Base-by-base conservation (phyloP, 2,797 vertebrate species). In the Carapus acus region DNA sequence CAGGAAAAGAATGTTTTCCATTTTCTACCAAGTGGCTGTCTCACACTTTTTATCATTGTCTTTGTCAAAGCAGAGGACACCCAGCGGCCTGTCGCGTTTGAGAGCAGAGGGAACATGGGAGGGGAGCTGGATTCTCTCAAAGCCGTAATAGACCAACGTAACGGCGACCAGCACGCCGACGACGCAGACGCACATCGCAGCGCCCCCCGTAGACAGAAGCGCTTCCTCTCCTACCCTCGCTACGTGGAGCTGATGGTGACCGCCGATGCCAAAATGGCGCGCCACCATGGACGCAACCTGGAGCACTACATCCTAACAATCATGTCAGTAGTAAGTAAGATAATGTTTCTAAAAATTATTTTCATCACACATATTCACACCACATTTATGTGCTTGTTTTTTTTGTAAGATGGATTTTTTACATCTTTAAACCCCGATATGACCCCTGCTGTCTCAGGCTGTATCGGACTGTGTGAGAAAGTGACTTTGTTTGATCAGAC, bases 241-340 rank as follows among this genome's bases (percentile, higher is more conserved):
- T 95, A 94, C 0, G 93, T 98, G n/a, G 95, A 98, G 76, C 90
- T 97, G 53, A 98, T 98, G 95, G 92, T 98, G 70, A 94, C 94
- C 4, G 93, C 93, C 0, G 96, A 98, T 2, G 80, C 82, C 61
- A 97, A 95, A 84, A 97, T 98, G 96, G 88, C 87, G 51, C 89
- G 31, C 20, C 90, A 96, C 72, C 95, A 98, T 1, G 93, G 93
- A 43, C 86, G 71, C 67, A 94, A 96, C 65, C 82, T 98, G 29
- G 92, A 98, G 69, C 94, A 98, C 86, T 98, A 98, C 54, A 77
- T 98, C 75, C 83, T 98, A 67, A 98, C 95, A 59, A 85, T 98
- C 73, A 97, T 98, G 93, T 96, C 96, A 87, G 94, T 98, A 89
- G 96, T 98, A 93, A 98, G 95, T 97, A 89, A 88, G 77, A 76